Conservation (phyloP, 1,140 invertebrate species). For the Hestina assimilis region DNA sequence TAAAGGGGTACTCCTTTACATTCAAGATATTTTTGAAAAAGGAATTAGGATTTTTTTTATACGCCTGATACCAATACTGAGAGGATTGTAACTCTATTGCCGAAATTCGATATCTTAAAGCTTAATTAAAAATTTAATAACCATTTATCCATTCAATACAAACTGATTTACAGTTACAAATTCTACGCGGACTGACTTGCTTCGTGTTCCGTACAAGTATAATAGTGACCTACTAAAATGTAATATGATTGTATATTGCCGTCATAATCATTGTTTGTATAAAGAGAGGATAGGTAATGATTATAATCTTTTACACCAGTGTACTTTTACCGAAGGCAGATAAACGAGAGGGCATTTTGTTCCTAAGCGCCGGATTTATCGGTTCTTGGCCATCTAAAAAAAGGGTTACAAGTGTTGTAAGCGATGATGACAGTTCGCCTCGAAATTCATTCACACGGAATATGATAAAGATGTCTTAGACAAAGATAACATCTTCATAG, state of each 20-base stretch:
- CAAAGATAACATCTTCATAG: slow-evolving; percentile 35
- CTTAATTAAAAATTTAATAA: too few species aligned
- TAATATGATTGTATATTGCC: background rate
- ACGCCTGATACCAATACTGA: too few species aligned
- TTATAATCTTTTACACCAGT: slow-evolving; percentile 18
- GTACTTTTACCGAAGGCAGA: slow-evolving; percentile 21
- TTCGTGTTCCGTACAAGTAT: too few species aligned
- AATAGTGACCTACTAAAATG: too few species aligned
- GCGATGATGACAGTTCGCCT: slow-evolving; percentile 54
- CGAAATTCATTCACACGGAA: slow-evolving; percentile 59
- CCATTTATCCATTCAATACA: too few species aligned
- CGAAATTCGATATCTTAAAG: too few species aligned
- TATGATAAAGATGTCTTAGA: slow-evolving; percentile 42
- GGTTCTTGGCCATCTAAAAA: slow-evolving; percentile 45
- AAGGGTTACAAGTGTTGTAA: slow-evolving; percentile 56
- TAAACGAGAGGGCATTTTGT: slow-evolving; percentile 62
- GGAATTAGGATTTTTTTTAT: too few species aligned
- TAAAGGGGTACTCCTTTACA: too few species aligned
- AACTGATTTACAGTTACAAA: too few species aligned
- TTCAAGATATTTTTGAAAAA: too few species aligned
- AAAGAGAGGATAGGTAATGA: background rate
- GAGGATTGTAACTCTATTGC: too few species aligned
- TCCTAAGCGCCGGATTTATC: slow-evolving; percentile 53
- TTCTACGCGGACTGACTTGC: too few species aligned
- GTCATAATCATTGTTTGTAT: slow-evolving; percentile 1